phyloP scores from a whole-genome alignment of 2,888 invertebrate species.

The Polydrusus pterygomalis region DNA sequence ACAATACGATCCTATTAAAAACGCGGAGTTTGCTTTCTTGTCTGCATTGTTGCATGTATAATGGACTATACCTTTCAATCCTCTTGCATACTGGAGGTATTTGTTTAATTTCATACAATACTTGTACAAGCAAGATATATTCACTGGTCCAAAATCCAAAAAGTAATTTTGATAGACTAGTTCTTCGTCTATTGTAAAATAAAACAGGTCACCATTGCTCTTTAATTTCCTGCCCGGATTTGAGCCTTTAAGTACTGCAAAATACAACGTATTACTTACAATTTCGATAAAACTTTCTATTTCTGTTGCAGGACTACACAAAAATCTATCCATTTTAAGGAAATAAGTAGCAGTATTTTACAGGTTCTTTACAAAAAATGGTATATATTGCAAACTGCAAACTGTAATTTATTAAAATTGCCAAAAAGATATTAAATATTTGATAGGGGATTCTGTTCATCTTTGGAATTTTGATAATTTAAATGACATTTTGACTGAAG shows the following conservation, averaged over 20 bases:
- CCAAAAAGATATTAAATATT: constrained; percentile 60
- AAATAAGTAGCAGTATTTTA: constrained; percentile 58
- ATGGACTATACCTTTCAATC: constrained; percentile 85
- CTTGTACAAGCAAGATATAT: constrained; percentile 88
- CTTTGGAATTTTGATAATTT: constrained; percentile 60
- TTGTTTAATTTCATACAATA: constrained; percentile 87
- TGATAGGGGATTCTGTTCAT: constrained; percentile 58
- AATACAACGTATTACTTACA: constrained; percentile 78
- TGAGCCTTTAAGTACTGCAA: constrained; percentile 80
- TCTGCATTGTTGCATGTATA: constrained; percentile 84
- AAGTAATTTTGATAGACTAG: constrained; percentile 89
- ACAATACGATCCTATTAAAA: constrained; percentile 88
- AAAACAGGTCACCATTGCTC: constrained; percentile 81
- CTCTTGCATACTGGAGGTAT: constrained; percentile 79
- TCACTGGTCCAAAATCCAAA: constrained; percentile 92
- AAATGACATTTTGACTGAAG: constrained; percentile 41
- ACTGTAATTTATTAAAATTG: constrained; percentile 60
- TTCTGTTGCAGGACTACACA: constrained; percentile 59
- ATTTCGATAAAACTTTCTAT: constrained; percentile 68
- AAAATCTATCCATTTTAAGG: constrained; percentile 62
- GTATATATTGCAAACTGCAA: constrained; percentile 59
- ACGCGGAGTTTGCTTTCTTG: constrained; percentile 90
- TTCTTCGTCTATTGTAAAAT: constrained; percentile 86
- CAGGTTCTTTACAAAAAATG: constrained; percentile 57
- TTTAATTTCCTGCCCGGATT: constrained; percentile 76